phyloP scores from a whole-genome alignment of 2,113 vertebrate species.

The Pterocles gutturalis region DNA sequence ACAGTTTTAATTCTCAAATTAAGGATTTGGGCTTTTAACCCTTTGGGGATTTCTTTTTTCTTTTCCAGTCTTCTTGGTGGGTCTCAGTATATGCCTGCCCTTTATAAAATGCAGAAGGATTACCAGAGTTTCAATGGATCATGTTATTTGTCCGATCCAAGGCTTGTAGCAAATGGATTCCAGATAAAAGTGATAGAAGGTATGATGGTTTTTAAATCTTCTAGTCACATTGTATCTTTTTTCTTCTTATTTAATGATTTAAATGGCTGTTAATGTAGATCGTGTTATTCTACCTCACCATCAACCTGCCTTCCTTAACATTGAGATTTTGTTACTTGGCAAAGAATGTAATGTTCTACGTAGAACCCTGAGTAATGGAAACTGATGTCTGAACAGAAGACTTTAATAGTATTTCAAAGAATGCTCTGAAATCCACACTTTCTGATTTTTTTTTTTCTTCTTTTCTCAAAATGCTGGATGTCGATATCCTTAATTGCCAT shows the following conservation, averaged over 20 bases:
- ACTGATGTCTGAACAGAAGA: not conserved
- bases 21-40: not conserved
- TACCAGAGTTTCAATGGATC: conserved; percentile 71
- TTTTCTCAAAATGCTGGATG: not conserved
- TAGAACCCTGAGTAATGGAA: not conserved
- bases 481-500: not conserved
- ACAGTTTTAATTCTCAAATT: not conserved
- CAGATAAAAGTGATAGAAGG: conserved; percentile 88
- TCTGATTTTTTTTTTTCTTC: not conserved
- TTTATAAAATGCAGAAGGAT: conserved; percentile 85
- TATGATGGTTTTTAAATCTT: conserved; percentile 68
- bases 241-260: not conserved
- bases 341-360: not conserved
- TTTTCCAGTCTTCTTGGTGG: conserved; percentile 84
- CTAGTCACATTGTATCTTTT: not conserved
- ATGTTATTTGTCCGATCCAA: conserved; percentile 84
- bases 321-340: not conserved
- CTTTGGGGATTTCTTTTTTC: not conserved
- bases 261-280: not conserved
- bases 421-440: not conserved
- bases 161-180: conserved; percentile 93
- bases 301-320: not conserved
- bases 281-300: not conserved
- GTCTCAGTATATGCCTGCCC: conserved; percentile 80
- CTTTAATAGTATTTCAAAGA: not conserved